Conservation (phyloP, 2,113 vertebrate genomes). For the Ginglymostoma cirratum region DNA sequence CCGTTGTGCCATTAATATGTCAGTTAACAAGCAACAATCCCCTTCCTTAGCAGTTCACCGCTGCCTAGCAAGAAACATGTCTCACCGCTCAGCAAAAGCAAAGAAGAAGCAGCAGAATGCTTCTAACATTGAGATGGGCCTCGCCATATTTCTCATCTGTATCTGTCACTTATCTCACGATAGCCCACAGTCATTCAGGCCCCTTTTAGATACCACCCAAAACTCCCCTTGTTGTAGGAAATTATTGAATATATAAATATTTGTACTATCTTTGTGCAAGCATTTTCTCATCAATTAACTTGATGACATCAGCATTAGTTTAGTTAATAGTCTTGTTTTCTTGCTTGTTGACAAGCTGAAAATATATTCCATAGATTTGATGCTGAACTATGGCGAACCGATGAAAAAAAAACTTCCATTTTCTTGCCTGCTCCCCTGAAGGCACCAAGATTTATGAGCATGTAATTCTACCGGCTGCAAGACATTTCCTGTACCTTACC, state of each 20-base stretch:
- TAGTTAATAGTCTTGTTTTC: not conserved
- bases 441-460: not conserved
- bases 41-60: too few species aligned
- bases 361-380: not conserved
- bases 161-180: too few species aligned
- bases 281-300: not conserved
- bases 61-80: too few species aligned
- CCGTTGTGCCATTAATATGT: too few species aligned
- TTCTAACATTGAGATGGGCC: too few species aligned
- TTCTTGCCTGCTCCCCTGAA: not conserved
- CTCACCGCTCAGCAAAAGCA: too few species aligned
- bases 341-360: not conserved
- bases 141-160: too few species aligned
- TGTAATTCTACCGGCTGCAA: not conserved
- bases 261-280: not conserved
- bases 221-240: not conserved
- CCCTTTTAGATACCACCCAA: not conserved
- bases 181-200: too few species aligned
- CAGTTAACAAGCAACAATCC: too few species aligned
- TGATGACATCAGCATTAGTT: not conserved
- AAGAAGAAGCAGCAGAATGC: too few species aligned
- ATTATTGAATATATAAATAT: not conserved
- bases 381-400: not conserved
- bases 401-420: not conserved
- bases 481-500: not conserved